phyloP scores from a whole-genome alignment of 2,797 vertebrate species.

The Jordanella pulchra region DNA sequence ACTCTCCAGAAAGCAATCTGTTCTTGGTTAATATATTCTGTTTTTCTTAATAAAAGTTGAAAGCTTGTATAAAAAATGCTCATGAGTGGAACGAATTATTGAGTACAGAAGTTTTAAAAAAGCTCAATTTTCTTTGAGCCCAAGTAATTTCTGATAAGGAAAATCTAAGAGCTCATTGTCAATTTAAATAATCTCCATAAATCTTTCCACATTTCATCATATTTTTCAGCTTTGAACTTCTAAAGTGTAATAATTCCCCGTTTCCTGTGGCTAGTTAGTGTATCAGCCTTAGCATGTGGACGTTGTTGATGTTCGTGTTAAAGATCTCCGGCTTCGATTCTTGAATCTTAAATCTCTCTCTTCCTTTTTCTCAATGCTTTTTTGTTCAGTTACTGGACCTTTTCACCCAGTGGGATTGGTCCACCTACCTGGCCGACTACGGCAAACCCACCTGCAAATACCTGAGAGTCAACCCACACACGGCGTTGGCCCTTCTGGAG shows the following conservation, averaged over 20 bases:
- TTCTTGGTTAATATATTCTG: too few relatives aligned
- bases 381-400: constrained; percentile 87
- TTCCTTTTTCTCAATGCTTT: background rate
- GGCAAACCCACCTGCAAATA: constrained; percentile 93
- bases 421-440: constrained; percentile 93
- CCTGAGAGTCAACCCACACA: constrained; percentile 92
- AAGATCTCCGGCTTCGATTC: background rate
- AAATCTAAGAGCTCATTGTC: background rate
- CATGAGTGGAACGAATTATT: background rate
- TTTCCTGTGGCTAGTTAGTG: background rate
- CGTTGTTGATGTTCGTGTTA: background rate
- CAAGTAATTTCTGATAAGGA: background rate
- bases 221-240: background rate
- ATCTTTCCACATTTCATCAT: background rate
- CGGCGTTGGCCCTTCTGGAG: constrained; percentile 89
- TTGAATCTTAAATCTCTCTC: background rate
- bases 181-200: constrained; percentile 5
- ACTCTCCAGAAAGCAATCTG: too few relatives aligned
- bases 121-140: background rate
- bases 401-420: constrained; percentile 98
- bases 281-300: background rate
- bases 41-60: too few relatives aligned
- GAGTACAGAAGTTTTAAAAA: too few relatives aligned
- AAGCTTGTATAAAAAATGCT: background rate
- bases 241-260: background rate